Base-by-base conservation (phyloP, 2,888 invertebrate species). In the Cataglyphis rosenhaueri region DNA sequence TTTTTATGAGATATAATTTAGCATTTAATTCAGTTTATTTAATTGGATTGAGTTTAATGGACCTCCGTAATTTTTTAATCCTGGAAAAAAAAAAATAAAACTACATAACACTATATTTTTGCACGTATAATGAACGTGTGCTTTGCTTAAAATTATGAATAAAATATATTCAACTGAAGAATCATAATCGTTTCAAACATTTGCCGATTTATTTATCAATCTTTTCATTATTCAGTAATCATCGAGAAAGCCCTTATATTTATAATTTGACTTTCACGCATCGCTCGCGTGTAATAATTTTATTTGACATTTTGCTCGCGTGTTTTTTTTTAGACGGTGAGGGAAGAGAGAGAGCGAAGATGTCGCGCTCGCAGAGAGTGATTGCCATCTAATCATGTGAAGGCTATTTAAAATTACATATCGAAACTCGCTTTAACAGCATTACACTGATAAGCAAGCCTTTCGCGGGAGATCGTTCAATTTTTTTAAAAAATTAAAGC, bases 351-450 rank as follows among this genome's bases (percentile, higher is more conserved):
- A 44, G 41, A 10, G 41, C 6, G 35, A 35, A 41, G 15, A 52
- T 25, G 41, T 52, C 59, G 79, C 76, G 44, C 29, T 5, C 38
- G 18, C 35, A 5, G 18, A 35, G 25, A 44, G n/a, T 65, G 87
- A 88, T 88, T 81, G 68, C 70, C 79, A 87, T 87, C 87, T 84
- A 76, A 82, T 68, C 81, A 82, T 64, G 85, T 44, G 82, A 88
- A 85, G 81, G 87, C 87, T 85, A 82, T 71, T 88, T 88, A 84
- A 88, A 83, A 84, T 85, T 81, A 84, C 81, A 84, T 85, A 76
- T 73, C 81, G 85, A 88, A 66, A 82, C 65, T 81, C 62, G 81
- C 70, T 85, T 81, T 65, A 83, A 73, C 81, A 81, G 59, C 73
- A 73, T 85, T 82, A 83, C 76, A 79, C 78, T 62, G 83, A 84